Conservation (phyloP, 2,888 invertebrate genomes). For the Gnatocerus cornutus region DNA sequence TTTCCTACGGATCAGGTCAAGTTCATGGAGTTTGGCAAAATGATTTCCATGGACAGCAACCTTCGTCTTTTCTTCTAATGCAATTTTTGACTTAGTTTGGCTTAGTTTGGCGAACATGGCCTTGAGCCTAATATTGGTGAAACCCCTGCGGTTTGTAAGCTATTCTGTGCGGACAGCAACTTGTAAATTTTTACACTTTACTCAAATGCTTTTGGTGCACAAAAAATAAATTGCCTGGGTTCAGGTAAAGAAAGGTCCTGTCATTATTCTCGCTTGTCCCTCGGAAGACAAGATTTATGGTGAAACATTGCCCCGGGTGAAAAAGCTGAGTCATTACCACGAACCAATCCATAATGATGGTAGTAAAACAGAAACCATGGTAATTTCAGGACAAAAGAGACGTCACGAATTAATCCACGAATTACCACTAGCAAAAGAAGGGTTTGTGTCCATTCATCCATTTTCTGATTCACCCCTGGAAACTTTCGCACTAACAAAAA, state of each 20-base stretch:
- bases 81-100: constrained; percentile 23
- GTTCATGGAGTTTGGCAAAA: constrained; percentile 42
- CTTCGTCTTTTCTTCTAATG: constrained; percentile 2
- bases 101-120: constrained; percentile 3
- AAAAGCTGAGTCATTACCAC: constrained; percentile 31
- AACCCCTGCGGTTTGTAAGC: constrained; percentile 42
- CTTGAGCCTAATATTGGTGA: constrained; percentile 37
- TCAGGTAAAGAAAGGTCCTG: constrained; percentile 36
- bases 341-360: constrained; percentile 29
- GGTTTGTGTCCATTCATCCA: no score
- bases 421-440: neutral
- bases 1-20: constrained; percentile 40
- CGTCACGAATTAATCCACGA: constrained; percentile 15
- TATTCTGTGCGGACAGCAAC: constrained; percentile 34
- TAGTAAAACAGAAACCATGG: constrained; percentile 24
- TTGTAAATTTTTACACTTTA: constrained; percentile 45
- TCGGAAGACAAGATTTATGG: constrained; percentile 37
- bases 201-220: constrained; percentile 38
- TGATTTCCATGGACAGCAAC: constrained; percentile 30
- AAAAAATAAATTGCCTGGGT: constrained; percentile 46
- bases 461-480: no score
- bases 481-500: neutral
- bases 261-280: constrained; percentile 39
- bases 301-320: constrained; percentile 20
- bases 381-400: constrained; percentile 32